Evolutionary conservation across 2,113 vertebrate genomes (phyloP).

Genomic region (Aspidoscelis tigris): DNA sequence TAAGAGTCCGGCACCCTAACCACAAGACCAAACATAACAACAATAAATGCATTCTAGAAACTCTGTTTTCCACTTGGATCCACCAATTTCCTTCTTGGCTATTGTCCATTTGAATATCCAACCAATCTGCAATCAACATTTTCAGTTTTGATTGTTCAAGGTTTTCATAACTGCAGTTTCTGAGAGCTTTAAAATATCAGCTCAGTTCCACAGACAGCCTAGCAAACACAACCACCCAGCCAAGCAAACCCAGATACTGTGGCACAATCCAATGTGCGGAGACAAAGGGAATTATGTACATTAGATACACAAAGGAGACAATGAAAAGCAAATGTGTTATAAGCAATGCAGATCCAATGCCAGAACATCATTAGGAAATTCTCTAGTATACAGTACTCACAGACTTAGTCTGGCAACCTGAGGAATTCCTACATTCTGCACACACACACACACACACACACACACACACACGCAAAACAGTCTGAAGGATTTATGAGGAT

Average conservation of each 20-base stretch:
- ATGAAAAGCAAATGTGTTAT: slow-evolving; percentile 9
- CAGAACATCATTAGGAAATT: slow-evolving; percentile 2
- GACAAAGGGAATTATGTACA: not conserved
- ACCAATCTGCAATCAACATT: not conserved
- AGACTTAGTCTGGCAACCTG: not conserved
- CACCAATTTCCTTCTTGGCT: not conserved
- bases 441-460: too few relatives aligned
- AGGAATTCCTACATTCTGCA: not conserved
- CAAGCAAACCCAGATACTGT: not conserved
- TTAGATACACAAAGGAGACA: slow-evolving; percentile 6
- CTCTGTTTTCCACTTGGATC: not conserved
- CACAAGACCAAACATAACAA: not conserved
- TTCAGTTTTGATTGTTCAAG: not conserved
- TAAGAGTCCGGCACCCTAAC: too few relatives aligned
- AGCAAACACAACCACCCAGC: not conserved
- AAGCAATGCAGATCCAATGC: not conserved
- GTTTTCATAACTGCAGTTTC: not conserved
- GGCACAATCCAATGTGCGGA: not conserved
- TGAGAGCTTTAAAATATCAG: slow-evolving; percentile 2
- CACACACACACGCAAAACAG: too few relatives aligned
- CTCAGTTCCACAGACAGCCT: not conserved
- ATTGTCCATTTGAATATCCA: not conserved
- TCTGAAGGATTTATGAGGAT: not conserved
- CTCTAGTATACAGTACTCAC: not conserved
- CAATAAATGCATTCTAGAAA: not conserved